Percentiles rank a stretch among this genome's conserved stretches.
These are phyloP conservation scores for Virgularia gustaviana DNA, from an alignment of 92 coral and sea anemone genomes.

Conservation along the genomic window DNA sequence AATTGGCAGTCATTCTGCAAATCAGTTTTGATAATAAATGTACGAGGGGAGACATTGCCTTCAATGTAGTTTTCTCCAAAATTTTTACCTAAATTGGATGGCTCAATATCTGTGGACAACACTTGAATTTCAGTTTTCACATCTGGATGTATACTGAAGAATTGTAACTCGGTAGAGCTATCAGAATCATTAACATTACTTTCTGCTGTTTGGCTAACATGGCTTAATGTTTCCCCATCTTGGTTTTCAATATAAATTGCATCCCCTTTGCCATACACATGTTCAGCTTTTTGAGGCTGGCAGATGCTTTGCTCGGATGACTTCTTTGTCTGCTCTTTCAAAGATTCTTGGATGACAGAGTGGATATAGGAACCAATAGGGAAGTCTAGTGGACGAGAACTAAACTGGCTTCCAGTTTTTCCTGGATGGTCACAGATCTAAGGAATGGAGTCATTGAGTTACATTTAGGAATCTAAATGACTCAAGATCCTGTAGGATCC, in stretches of 20 bases:
- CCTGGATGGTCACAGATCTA: not conserved
- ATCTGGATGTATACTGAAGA: not conserved
- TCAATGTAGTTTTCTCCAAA: slow-evolving; percentile 52
- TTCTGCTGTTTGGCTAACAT: slow-evolving; percentile 15
- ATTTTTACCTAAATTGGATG: slow-evolving; percentile 14
- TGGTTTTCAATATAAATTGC: slow-evolving; percentile 42
- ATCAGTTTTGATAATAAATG: slow-evolving; percentile 44
- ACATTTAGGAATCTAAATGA: not conserved
- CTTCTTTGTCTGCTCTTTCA: not conserved
- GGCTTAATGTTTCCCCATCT: not conserved
- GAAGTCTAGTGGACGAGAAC: not conserved
- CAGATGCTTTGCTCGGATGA: not conserved
- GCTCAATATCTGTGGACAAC: slow-evolving; percentile 23
- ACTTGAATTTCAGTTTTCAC: slow-evolving; percentile 6
- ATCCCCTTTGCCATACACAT: slow-evolving; percentile 50
- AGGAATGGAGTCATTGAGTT: not conserved
- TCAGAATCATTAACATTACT: not conserved
- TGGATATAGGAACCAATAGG: slow-evolving; percentile 47
- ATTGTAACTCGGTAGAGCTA: not conserved
- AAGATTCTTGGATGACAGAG: not conserved
- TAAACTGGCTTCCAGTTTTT: not conserved
- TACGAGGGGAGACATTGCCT: slow-evolving; percentile 44
- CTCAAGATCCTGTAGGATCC: not conserved
- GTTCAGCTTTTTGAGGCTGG: not conserved
- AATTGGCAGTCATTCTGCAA: not conserved